Evolutionary conservation across 2,113 vertebrate species (phyloP), one percentile per base, ranked within the genome.

Genomic region (Calidris pygmaea): DNA sequence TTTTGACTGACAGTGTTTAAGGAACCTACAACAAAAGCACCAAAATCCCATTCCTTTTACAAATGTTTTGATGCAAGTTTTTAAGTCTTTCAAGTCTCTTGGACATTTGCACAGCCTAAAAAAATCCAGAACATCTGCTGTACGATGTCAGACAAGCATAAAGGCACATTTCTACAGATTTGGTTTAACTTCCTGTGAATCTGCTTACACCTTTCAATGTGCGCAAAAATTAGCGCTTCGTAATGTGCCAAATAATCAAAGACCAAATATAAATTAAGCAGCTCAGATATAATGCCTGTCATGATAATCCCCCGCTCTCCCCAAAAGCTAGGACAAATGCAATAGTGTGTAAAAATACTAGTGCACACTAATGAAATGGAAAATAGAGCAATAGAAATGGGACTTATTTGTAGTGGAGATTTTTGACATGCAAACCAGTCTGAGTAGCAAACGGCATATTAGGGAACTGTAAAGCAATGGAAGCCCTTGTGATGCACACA

Each of bases 171-270:
- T 95, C 81, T 63, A 87, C 66, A 58, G 50, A 91, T 85, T 27
- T 76, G 41, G 39, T 91, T 82, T 85, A 96, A 91, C 53, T 92
- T 95, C 73, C 68, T 22, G 22, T 63, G 66, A 93, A 91, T 91
- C 66, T 73, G 62, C 89, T 85, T 71, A 45, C 66, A 87, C 37
- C 22, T 89, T 77, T 66, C 86, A 85, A 15, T 16, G 4, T 89
- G 66, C 67, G 87, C 62, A 95, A 95, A 95, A 96, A 92, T 82
- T 92, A 85, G 87, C 94, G 55, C 89, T 68, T 91, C 22, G 20
- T 47, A 87, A 96, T n/a, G 48, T 89, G 91, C 80, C 92, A 95
- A 95, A 85, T 89, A 95, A 75, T 75, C 83, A 91, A 87, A 87
- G 86, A 65, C 62, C 79, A 90, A 93, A 89, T 77, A 81, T 52